Percentiles rank a stretch among this genome's conserved stretches.
These are phyloP conservation scores for Otolemur crassicaudatus DNA, from an alignment of 2,797 vertebrate genomes.

Conservation along the genomic window DNA sequence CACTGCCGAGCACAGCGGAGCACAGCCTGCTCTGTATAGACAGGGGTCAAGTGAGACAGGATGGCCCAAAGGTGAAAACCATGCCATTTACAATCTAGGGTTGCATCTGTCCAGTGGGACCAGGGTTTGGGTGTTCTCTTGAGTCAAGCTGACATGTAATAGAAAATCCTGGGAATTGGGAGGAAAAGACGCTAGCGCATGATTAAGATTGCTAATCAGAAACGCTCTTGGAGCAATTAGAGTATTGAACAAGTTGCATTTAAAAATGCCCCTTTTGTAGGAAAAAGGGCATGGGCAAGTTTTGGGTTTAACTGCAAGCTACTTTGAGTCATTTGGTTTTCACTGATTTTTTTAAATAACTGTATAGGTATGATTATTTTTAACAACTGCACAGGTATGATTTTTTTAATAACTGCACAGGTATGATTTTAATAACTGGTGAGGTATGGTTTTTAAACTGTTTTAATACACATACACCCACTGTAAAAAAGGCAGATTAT, in stretches of 20 bases:
- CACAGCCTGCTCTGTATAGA: conserved; percentile 87
- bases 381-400: background rate
- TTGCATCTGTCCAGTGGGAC: conserved; percentile 89
- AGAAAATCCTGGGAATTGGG: conserved; percentile 56
- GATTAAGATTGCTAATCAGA: conserved; percentile 67
- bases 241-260: conserved; percentile 66
- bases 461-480: background rate
- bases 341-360: conserved; percentile 36
- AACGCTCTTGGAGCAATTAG: conserved; percentile 71
- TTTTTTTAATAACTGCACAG: background rate
- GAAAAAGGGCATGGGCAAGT: conserved; percentile 55
- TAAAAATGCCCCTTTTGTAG: conserved; percentile 36
- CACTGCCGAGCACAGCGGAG: conserved; percentile 90
- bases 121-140: conserved; percentile 86
- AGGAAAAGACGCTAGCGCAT: conserved; percentile 39
- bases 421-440: background rate
- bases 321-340: conserved; percentile 54
- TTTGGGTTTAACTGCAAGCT: conserved; percentile 62
- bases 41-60: conserved; percentile 91
- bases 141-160: conserved; percentile 67
- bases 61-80: conserved; percentile 90
- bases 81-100: conserved; percentile 85
- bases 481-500: conserved; percentile 16
- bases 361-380: background rate
- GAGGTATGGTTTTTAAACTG: conserved; percentile 68